Evolutionary conservation across 1,140 invertebrate genomes (phyloP), one percentile per base, ranked within the genome.

Genomic region (Tetramorium parvispinum): DNA sequence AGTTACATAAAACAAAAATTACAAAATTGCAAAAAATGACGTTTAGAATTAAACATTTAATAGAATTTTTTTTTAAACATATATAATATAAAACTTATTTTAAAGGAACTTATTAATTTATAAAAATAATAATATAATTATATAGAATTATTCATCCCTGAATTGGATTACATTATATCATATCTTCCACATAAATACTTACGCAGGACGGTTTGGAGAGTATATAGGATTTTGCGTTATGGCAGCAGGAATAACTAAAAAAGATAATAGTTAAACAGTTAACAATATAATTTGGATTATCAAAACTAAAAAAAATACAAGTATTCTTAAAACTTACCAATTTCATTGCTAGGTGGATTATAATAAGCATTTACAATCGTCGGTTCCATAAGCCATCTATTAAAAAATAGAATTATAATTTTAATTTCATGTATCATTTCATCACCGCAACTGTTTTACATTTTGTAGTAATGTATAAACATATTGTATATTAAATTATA

Each of bases 231-330:
- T 32, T 73, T 73, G 70, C 40, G 49, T 32, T 53, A 73, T n/a
- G 1, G 70, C 70, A 53, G 70, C 70, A 53, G 70, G 49, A 24
- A 73, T 32, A 51, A 73, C 70, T 73, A 73, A n/a, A 73, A 32
- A 32, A 18, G 1, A 7, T 10, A 32, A 73, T 3, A 32, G 10
- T 59, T 24, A 71, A 53, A 18, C 2, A 21, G 18, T 43, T 46
- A 46, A 46, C 3, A 73, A 40, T 66, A 73, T 11, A 51, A 71
- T 53, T 51, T 3, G 1, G 27, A 18, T 71, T 32, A 37, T n/a
- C 32, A 32, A n/a, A 71, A 66, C 1, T 49, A 32, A 11, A 18
- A 24, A 13, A 73, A 13, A 73, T 5, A 13, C 2, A 73, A 73
- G 2, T 32, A 37, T 51, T 27, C 4, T 32, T n/a, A 24, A 71